These are phyloP conservation scores for Lycaon pictus DNA, from an alignment of 2,113 vertebrate genomes.

Conservation along the genomic window DNA sequence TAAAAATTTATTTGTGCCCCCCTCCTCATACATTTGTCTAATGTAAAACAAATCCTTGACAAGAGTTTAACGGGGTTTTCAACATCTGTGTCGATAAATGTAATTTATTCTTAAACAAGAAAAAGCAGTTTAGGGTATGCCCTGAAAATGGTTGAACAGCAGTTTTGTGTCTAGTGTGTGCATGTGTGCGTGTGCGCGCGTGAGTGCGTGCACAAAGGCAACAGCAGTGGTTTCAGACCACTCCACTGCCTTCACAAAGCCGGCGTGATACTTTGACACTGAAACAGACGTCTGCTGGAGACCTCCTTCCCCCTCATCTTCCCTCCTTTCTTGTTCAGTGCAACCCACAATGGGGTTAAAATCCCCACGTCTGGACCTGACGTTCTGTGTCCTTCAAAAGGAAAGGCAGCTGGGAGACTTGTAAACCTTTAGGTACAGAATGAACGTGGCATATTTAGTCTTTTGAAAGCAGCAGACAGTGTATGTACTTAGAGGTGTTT, in stretches of 20 bases:
- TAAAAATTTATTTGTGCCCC: slow-evolving; percentile 74
- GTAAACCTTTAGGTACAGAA: neutral
- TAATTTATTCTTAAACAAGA: slow-evolving; percentile 84
- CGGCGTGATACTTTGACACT: slow-evolving; percentile 36
- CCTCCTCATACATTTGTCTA: slow-evolving; percentile 83
- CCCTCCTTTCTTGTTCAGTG: neutral
- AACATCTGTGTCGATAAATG: slow-evolving; percentile 85
- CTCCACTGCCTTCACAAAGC: slow-evolving; percentile 67
- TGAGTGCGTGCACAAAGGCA: neutral
- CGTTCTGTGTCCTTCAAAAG: neutral
- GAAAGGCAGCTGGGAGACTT: neutral
- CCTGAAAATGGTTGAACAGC: slow-evolving; percentile 64
- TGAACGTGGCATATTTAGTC: neutral
- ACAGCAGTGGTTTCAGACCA: slow-evolving; percentile 42
- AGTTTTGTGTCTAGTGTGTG: neutral
- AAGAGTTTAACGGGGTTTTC: slow-evolving; percentile 82
- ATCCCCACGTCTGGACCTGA: neutral
- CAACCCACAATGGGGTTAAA: neutral
- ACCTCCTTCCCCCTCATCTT: slow-evolving; percentile 13
- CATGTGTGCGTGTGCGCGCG: neutral
- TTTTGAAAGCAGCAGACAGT: slow-evolving; percentile 55
- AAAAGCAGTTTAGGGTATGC: slow-evolving; percentile 68
- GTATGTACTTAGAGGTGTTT: slow-evolving; percentile 60
- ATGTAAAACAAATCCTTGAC: slow-evolving; percentile 84
- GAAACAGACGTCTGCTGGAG: slow-evolving; percentile 19